Base-by-base conservation (phyloP, 2,113 vertebrate genomes). In the Xiphophorus couchianus region DNA sequence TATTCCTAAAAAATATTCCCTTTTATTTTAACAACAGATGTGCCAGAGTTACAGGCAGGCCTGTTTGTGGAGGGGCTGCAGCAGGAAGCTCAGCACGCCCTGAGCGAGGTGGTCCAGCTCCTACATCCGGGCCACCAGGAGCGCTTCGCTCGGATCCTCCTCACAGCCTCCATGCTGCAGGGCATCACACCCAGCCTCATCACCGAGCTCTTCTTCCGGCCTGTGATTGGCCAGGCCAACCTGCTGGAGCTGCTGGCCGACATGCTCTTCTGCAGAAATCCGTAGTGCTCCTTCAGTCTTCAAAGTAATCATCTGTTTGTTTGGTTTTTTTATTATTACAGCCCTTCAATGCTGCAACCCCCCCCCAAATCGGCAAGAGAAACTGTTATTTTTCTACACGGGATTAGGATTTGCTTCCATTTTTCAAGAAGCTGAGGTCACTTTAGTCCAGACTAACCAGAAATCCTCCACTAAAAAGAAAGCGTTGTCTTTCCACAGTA, bases 181-280 rank as follows among this genome's bases (percentile, higher is more conserved):
- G 94, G 94, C 61, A 91, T 97, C 79, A 94, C 96, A 0, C 92
- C 95, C 0, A 31, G 88, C 25, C 94, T 98, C 66, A 84, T 99
- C 84, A 94, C 92, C 0, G 95, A 96, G 28, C 97, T 99, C 48
- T 98, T 99, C 92, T 97, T 98, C 89, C 90, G 96, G 31, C 96
- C 97, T 0, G 2, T 99, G 83, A 96, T 97, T 8, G 97, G 97
- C 35, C 91, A 93, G 4, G 73, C 94, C 0, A 94, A 96, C 71
- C 95, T 99, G 6, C 44, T 94, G 0, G 93, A 95, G 74, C 93
- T 99, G 44, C 86, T 98, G 2, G 85, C 83, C 0, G 96, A 97
- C 71, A 97, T 97, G 96, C 93, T 99, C 51, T 94, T 95, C 85
- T 86, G 4, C 84, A 92, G 89, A 79, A 93, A 85, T 85, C 72